Conservation (phyloP, 1,140 invertebrate genomes). For the Pollicipes pollicipes region DNA sequence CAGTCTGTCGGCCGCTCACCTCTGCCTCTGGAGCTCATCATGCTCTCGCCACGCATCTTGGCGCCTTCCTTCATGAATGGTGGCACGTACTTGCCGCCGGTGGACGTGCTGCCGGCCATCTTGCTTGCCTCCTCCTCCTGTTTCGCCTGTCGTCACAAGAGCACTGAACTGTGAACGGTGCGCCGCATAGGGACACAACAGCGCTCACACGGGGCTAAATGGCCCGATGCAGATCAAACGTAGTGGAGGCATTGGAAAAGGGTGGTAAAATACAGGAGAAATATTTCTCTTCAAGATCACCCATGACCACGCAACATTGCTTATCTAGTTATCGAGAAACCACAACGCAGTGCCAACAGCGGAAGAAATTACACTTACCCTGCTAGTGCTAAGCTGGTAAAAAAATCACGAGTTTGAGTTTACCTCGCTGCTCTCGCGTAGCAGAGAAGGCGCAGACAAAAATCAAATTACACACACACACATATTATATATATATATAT, state of each 20-base stretch:
- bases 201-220: neutral
- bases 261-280: neutral
- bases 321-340: too few relatives aligned
- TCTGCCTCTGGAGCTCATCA: slow-evolving; percentile 37
- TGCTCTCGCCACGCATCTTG: slow-evolving; percentile 47
- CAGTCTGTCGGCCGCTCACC: slow-evolving; percentile 3
- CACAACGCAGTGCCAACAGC: too few relatives aligned
- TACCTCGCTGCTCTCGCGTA: too few relatives aligned
- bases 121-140: neutral
- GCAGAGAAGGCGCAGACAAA: too few relatives aligned
- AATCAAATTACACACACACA: too few relatives aligned
- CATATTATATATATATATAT: too few relatives aligned
- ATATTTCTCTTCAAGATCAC: neutral
- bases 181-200: neutral
- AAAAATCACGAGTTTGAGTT: too few relatives aligned
- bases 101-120: slow-evolving; percentile 3
- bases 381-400: too few relatives aligned
- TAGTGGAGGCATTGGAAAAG: neutral
- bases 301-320: too few relatives aligned
- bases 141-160: neutral
- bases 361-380: too few relatives aligned
- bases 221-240: too few relatives aligned
- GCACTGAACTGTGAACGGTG: too few relatives aligned
- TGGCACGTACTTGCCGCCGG: slow-evolving; percentile 42
- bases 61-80: slow-evolving; percentile 61